Evolutionary conservation across 2,797 vertebrate genomes (phyloP).

Genomic region (Anabas testudineus): DNA sequence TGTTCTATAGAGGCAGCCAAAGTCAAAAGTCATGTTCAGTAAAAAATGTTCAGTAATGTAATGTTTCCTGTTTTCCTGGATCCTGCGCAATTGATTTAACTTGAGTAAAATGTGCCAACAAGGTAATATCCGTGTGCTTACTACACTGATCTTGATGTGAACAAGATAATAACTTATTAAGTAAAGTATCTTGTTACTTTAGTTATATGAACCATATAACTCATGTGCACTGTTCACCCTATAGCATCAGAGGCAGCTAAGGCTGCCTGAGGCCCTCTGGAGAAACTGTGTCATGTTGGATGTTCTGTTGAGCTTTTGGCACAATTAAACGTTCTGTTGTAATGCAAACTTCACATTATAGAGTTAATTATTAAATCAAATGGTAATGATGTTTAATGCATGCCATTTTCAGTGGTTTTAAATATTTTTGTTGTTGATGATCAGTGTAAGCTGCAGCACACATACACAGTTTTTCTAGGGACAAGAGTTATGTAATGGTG

Average conservation of each 20-base stretch:
- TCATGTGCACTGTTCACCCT: too few relatives aligned
- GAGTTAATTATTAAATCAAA: background rate
- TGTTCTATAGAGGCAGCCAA: background rate
- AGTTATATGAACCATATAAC: too few relatives aligned
- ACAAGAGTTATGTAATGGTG: constrained; percentile 50
- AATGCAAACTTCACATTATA: too few relatives aligned
- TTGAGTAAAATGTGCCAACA: too few relatives aligned
- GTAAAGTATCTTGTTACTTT: too few relatives aligned
- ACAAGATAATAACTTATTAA: too few relatives aligned
- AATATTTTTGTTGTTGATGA: background rate
- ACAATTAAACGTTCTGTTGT: too few relatives aligned
- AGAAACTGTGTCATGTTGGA: background rate
- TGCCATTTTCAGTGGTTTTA: background rate
- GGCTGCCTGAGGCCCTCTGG: too few relatives aligned
- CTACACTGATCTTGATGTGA: background rate
- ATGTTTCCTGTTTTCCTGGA: too few relatives aligned
- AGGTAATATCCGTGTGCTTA: too few relatives aligned
- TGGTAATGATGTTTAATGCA: background rate
- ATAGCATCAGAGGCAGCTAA: background rate
- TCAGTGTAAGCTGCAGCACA: constrained; percentile 3
- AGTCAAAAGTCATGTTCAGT: constrained; percentile 9
- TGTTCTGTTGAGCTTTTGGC: background rate
- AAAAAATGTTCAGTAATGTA: background rate
- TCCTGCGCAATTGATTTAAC: too few relatives aligned
- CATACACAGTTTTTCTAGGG: constrained; percentile 3